A percentile compares a stretch with the other conserved stretches of the same genome.
Evolutionary conservation across 2,888 invertebrate genomes (phyloP).

Genomic region (Metellina segmentata): DNA sequence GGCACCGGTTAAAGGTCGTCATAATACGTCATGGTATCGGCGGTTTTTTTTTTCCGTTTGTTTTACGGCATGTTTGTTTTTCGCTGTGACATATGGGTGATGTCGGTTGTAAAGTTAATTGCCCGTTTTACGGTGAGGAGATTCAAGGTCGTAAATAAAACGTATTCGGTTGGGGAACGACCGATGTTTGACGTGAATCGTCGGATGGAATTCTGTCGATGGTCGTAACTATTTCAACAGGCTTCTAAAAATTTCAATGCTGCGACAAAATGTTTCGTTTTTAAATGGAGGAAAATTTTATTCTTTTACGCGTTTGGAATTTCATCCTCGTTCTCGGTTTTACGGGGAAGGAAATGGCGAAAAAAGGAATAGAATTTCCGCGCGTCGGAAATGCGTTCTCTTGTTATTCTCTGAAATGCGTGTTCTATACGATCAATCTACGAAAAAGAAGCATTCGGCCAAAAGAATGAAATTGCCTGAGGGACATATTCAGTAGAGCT

Average conservation of each 20-base stretch:
- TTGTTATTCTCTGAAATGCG: too few species aligned
- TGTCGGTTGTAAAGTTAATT: background rate
- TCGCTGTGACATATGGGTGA: background rate
- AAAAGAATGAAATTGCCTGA: too few species aligned
- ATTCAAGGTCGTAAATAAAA: background rate
- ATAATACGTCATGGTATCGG: background rate
- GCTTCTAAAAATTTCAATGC: background rate
- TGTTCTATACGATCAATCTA: too few species aligned
- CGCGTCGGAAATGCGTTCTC: too few species aligned
- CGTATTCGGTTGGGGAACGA: background rate
- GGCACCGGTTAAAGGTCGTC: background rate
- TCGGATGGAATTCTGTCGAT: background rate
- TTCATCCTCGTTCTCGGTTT: background rate
- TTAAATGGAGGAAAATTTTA: background rate
- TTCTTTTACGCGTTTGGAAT: background rate
- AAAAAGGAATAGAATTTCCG: too few species aligned
- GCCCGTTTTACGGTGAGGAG: background rate
- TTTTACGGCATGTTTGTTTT: background rate
- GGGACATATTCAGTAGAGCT: too few species aligned
- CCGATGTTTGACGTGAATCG: background rate
- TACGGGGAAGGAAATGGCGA: background rate
- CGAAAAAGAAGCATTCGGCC: too few species aligned
- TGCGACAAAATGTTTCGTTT: background rate
- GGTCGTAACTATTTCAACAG: background rate
- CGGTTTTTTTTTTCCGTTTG: background rate